Conservation (phyloP, 2,113 vertebrate species). For the Hemiprocne comata region DNA sequence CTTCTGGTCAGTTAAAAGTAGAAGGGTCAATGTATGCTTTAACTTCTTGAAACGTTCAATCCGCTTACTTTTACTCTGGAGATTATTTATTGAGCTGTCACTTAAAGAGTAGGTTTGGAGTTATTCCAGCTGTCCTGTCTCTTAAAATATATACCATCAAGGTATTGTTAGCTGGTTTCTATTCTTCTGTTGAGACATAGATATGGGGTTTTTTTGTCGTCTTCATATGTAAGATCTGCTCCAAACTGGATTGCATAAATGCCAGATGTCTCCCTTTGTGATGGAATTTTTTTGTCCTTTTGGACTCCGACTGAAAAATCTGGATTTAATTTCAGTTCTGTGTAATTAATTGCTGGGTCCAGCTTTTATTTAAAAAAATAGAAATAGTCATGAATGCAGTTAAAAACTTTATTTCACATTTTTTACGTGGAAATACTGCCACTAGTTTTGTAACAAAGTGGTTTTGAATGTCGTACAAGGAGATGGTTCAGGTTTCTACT, state of each 20-base stretch:
- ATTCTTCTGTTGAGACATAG: not conserved
- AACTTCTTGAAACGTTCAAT: not conserved
- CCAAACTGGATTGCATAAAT: not conserved
- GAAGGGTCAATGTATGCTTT: not conserved
- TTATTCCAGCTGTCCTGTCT: not conserved
- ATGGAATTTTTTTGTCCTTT: not conserved
- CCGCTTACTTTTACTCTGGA: not conserved
- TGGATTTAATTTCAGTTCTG: not conserved
- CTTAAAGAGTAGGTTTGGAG: not conserved
- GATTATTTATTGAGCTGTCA: not conserved
- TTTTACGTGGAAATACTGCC: not conserved
- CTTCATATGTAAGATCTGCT: not conserved
- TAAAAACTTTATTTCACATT: not conserved
- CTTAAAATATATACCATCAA: not conserved
- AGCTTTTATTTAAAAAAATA: not conserved
- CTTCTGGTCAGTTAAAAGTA: not conserved
- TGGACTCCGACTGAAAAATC: not conserved
- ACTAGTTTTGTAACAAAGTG: not conserved
- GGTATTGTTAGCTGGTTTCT: not conserved
- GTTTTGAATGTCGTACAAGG: not conserved
- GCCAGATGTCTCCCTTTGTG: not conserved
- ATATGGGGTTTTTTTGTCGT: not conserved
- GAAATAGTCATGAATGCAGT: not conserved
- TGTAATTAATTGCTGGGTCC: not conserved
- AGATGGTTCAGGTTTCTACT: not conserved